Percentiles rank a stretch among this genome's conserved stretches.
Evolutionary conservation across 2,888 invertebrate species (phyloP).

Genomic region (Leptothorax acervorum): DNA sequence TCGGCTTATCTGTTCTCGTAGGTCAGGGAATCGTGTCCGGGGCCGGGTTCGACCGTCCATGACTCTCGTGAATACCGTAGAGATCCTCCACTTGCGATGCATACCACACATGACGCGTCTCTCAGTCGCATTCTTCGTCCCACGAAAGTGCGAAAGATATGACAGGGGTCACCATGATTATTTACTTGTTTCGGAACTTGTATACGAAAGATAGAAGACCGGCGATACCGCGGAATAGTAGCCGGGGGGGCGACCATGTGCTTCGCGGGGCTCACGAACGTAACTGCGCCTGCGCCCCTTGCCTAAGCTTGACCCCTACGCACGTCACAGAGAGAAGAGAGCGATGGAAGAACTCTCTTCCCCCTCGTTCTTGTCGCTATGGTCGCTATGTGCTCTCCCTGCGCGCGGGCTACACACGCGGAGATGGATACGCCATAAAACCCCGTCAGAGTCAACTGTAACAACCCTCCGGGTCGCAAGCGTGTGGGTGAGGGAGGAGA

Average conservation of each 20-base stretch:
- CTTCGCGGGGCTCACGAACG: conserved; percentile 81
- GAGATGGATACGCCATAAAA: conserved; percentile 80
- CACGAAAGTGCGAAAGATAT: not conserved
- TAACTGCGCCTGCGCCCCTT: conserved; percentile 84
- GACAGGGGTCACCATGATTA: conserved; percentile 23
- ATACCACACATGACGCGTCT: not conserved
- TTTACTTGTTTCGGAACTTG: conserved; percentile 36
- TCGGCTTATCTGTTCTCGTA: conserved; percentile 31
- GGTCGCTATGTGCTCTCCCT: conserved; percentile 61
- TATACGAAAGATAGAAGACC: conserved; percentile 37
- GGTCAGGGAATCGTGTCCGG: conserved; percentile 37
- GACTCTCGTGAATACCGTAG: not conserved
- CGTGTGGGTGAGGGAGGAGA: conserved; percentile 51
- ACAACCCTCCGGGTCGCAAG: conserved; percentile 72
- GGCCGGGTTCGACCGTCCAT: not conserved
- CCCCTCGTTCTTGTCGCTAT: conserved; percentile 58
- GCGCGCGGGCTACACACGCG: conserved; percentile 50
- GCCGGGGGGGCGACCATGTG: conserved; percentile 81
- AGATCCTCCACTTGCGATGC: not conserved
- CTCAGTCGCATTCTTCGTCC: not conserved
- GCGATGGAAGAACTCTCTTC: conserved; percentile 43
- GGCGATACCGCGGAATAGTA: conserved; percentile 71
- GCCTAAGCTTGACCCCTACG: conserved; percentile 80
- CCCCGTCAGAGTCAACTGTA: conserved; percentile 76
- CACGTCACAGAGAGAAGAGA: conserved; percentile 61